Conservation (phyloP, 2,113 vertebrate species). For the Heterotilapia buettikoferi region DNA sequence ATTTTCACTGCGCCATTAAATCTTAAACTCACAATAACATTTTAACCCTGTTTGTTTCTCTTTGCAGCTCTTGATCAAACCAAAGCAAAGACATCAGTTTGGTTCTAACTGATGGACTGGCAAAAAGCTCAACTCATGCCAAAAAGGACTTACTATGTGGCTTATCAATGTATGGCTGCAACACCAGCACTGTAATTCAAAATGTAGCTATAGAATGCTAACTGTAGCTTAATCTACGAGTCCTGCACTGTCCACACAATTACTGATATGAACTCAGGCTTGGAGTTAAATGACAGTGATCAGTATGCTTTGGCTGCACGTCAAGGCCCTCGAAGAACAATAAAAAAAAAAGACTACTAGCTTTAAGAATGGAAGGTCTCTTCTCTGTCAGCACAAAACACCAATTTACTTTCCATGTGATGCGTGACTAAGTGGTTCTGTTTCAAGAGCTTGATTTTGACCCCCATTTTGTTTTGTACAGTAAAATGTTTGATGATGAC, state of each 20-base stretch:
- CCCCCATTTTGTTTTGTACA: constrained; percentile 42
- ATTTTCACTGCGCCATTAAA: neutral
- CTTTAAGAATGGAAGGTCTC: constrained; percentile 27
- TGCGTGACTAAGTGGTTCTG: constrained; percentile 79
- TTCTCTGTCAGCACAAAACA: constrained; percentile 1
- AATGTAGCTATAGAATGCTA: constrained; percentile 25
- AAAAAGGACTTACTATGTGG: constrained; percentile 25
- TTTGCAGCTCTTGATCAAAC: constrained; percentile 85
- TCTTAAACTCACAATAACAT: neutral
- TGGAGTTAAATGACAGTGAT: constrained; percentile 13
- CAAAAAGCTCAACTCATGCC: constrained; percentile 8
- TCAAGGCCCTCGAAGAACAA: neutral
- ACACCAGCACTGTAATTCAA: constrained; percentile 48
- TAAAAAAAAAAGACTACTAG: constrained; percentile 33
- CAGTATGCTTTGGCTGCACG: constrained; percentile 1
- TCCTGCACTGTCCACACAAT: constrained; percentile 35
- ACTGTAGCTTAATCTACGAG: constrained; percentile 14
- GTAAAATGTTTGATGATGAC: constrained; percentile 17
- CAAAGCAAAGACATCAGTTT: constrained; percentile 85
- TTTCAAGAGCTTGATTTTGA: constrained; percentile 87
- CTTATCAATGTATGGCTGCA: constrained; percentile 22
- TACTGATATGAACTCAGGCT: constrained; percentile 38
- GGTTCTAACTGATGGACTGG: constrained; percentile 78
- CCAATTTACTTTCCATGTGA: constrained; percentile 32
- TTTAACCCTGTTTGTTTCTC: neutral